These are phyloP conservation scores for Corythornis cristatus DNA, from an alignment of 2,113 vertebrate species.

Conservation along the genomic window DNA sequence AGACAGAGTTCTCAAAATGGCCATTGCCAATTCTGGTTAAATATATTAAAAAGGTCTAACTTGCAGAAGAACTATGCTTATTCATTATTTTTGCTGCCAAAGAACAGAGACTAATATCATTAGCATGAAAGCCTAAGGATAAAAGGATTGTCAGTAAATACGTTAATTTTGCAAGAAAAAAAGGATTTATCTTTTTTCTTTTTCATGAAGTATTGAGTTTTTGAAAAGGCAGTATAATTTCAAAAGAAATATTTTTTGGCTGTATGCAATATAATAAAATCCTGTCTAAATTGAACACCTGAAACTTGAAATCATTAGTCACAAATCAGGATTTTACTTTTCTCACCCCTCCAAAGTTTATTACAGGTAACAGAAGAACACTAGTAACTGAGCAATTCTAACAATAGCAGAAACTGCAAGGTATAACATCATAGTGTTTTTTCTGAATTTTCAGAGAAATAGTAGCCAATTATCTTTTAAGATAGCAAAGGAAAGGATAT, in stretches of 20 bases:
- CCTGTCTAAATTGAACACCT: not conserved
- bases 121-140: not conserved
- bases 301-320: not conserved
- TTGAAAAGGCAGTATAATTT: not conserved
- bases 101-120: not conserved
- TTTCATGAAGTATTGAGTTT: not conserved
- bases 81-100: not conserved
- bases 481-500: not conserved
- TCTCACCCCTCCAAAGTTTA: not conserved
- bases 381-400: not conserved
- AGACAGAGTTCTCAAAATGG: not conserved
- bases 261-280: not conserved
- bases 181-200: not conserved
- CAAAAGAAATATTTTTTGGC: not conserved
- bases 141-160: constrained; percentile 4
- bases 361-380: not conserved
- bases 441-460: not conserved
- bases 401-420: not conserved
- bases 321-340: not conserved
- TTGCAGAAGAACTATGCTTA: constrained; percentile 11
- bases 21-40: not conserved
- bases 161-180: not conserved
- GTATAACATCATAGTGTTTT: not conserved
- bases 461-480: too few species aligned
- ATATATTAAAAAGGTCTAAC: not conserved